A percentile compares a stretch with the other conserved stretches of the same genome.
Evolutionary conservation across 35 echinoderm and acorn worm genomes (phyloP).

Genomic region (Apostichopus californicus): DNA sequence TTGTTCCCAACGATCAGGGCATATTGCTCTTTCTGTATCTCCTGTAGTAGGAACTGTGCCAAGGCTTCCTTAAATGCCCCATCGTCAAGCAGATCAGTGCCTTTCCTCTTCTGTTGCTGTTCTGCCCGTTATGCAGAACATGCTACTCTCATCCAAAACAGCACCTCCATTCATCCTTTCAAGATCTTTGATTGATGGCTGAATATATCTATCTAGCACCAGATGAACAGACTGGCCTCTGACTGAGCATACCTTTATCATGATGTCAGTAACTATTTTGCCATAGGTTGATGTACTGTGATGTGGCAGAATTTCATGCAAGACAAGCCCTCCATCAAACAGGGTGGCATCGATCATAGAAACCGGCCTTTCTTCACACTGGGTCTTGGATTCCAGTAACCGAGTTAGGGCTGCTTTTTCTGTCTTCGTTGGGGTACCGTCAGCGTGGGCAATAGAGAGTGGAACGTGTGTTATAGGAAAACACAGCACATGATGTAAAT

Average conservation of each 20-base stretch:
- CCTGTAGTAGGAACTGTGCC: no score
- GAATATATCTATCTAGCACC: no score
- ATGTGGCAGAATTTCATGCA: conserved; percentile 32
- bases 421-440: conserved; percentile 44
- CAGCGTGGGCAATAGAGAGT: conserved; percentile 32
- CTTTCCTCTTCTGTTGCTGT: no score
- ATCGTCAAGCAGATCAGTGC: no score
- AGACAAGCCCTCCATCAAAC: conserved; percentile 42
- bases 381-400: neutral
- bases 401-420: neutral
- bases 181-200: no score
- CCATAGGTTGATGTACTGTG: conserved; percentile 63
- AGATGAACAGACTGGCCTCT: no score
- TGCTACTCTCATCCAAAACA: no score
- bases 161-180: no score
- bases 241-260: no score
- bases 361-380: neutral
- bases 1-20: conserved; percentile 48
- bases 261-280: neutral
- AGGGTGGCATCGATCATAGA: conserved; percentile 29
- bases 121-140: no score
- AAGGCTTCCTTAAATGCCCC: no score
- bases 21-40: conserved; percentile 58
- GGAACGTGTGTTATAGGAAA: conserved; percentile 43
- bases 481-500: conserved; percentile 52